Base-by-base conservation (phyloP, 2,888 invertebrate species). In the Leptodirus hochenwartii region DNA sequence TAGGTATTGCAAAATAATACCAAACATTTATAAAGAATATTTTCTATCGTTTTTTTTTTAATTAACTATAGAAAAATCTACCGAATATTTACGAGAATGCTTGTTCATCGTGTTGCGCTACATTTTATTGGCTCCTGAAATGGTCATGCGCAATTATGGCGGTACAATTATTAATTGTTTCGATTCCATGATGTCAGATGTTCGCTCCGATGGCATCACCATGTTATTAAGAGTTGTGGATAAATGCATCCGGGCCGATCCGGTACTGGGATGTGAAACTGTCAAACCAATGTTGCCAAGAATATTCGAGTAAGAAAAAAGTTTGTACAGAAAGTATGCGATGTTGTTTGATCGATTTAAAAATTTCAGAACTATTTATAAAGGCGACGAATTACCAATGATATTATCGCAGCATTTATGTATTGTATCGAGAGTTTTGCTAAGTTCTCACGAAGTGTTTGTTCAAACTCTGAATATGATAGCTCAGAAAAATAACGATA, bases 71-170 rank as follows among this genome's bases (percentile, higher is more conserved):
- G 87, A 88, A 53, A 66, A 69, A 51, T 77, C 82, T 0, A 69
- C 81, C 0, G 88, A 90, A 47, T 76, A 81, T 51, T 60, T 90
- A 8, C 64, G 76, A 36, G 67, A 73, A 34, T 78, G 81, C 37
- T 62, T 88, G 9, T 70, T 76, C 43, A 78, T 91, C 47, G 75
- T 79, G 49, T 73, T 81, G 51, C 81, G 78, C 1, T 85, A 88
- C 50, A 65, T 84, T 1, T 54, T 87, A 10, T 56, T 90, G 8
- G 76, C 74, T 37, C 81, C 85, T 0, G 71, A 78, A 44, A 67
- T 77, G 40, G 82, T 81, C 47, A 61, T 87, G 34, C 59, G 69
- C 41, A 69, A 67, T 5, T 69, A 75, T 34, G 84, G 85, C 1
- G 61, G 62, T 8, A 63, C 65, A 27, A 66, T 90, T 36, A 68